Evolutionary conservation across 2,888 invertebrate genomes (phyloP), one percentile per base, ranked within the genome.

Genomic region (Leucophenga maculata): DNA sequence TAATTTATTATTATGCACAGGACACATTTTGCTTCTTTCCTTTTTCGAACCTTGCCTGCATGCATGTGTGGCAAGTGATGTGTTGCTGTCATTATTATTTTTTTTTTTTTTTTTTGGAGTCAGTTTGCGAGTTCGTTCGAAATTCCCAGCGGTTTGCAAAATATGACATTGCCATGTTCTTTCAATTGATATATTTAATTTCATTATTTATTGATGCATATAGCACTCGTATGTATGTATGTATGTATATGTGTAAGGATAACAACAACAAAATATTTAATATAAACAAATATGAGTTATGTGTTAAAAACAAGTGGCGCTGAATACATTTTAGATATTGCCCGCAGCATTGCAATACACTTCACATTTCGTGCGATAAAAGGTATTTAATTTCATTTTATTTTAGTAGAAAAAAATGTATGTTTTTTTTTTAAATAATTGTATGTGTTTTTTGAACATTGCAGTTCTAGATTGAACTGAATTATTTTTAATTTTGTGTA

Each of bases 131-230:
- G 39, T 62, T 32, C 65, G n/a, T n/a, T n/a, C n/a, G n/a, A n/a
- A n/a, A n/a, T n/a, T n/a, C n/a, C n/a, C n/a, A n/a, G n/a, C n/a
- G 44, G 26, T 68, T 69, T 67, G 72, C 69, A 64, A 16, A 16
- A 59, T 32, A 39, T 59, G 59, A 59, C 59, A 59, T 32, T 31
- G 59, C 39, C 39, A 6, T 6, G 50, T 16, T 4, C 6, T 46
- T 72, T 72, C 74, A 72, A 74, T 77, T 75, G 74, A 69, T 74
- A 74, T 74, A 80, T 80, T 82, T 79, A 80, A 82, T 80, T 77
- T 80, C 72, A 77, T 80, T 74, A 80, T 80, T 82, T 79, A 80
- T 82, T 79, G 77, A 82, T 78, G 80, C 77, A 72, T 74, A 77
- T 75, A 74, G 39, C 11, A 8, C 11, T n/a, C n/a, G n/a, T n/a